A percentile compares a stretch with the other conserved stretches of the same genome.
Conservation (phyloP, 2,113 vertebrate genomes). For the Anguilla japonica region DNA sequence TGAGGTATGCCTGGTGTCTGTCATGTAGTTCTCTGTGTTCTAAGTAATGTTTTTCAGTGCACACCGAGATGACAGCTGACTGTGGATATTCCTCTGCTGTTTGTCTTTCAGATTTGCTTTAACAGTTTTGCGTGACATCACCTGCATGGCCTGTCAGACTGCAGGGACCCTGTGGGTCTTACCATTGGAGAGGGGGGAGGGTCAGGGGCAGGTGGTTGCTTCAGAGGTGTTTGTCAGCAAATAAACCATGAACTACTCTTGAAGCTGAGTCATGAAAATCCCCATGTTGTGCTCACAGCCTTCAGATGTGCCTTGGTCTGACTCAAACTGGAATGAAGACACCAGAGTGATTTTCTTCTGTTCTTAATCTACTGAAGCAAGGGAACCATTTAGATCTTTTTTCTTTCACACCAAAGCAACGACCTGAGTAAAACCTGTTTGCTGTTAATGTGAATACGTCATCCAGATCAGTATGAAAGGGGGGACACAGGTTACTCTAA, state of each 20-base stretch:
- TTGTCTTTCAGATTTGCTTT: neutral
- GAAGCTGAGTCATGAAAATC: neutral
- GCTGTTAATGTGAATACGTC: no score
- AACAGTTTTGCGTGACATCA: neutral
- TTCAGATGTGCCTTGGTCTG: neutral
- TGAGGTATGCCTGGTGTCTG: neutral
- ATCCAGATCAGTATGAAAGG: no score
- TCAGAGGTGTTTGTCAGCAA: neutral
- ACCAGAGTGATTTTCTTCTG: neutral
- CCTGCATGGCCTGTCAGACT: neutral
- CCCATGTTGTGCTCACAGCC: neutral
- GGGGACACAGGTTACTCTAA: no score
- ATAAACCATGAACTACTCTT: neutral
- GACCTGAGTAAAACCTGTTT: no score
- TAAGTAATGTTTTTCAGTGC: neutral
- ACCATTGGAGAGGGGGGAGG: neutral
- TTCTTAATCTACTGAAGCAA: neutral
- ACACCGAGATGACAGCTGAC: no score
- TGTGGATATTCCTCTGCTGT: neutral
- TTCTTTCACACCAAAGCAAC: no score
- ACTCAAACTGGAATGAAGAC: neutral
- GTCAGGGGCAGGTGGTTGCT: neutral
- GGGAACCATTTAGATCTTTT: neutral
- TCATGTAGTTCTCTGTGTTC: neutral
- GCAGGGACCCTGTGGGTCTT: neutral